phyloP scores from a whole-genome alignment of 1,140 invertebrate genomes.

The Fopius arisanus region DNA sequence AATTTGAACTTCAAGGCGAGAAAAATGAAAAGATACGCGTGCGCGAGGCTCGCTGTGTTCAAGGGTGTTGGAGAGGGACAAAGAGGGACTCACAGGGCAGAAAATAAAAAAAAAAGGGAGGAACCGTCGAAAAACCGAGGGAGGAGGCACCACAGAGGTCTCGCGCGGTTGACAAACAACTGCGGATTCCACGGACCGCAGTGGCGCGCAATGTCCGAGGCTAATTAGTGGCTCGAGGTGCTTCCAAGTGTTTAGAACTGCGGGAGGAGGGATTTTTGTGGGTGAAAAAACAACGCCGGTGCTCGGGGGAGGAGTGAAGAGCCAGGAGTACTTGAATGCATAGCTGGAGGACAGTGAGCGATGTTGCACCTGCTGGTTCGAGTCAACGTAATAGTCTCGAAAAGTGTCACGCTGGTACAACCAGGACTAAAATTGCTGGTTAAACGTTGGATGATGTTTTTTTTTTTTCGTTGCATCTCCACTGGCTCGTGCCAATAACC shows the following conservation, averaged over 20 bases:
- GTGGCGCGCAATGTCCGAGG: conserved; percentile 47
- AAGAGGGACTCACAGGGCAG: background rate
- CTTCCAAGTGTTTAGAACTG: conserved; percentile 24
- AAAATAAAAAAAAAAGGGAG: background rate
- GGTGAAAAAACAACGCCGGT: conserved; percentile 8
- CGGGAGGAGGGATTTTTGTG: background rate
- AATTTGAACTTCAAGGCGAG: conserved; percentile 52
- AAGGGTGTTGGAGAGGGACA: conserved; percentile 19
- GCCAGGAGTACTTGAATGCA: conserved; percentile 52
- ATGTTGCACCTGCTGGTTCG: conserved; percentile 57
- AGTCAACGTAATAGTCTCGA: conserved; percentile 57
- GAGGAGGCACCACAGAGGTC: background rate
- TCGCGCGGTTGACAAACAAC: conserved; percentile 56
- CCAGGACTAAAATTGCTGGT: conserved; percentile 20
- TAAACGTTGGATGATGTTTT: conserved; percentile 15
- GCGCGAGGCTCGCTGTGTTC: conserved; percentile 15
- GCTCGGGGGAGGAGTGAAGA: background rate
- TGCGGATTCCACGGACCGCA: conserved; percentile 55
- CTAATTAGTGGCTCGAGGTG: conserved; percentile 56
- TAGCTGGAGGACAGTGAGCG: conserved; percentile 56
- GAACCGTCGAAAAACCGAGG: background rate
- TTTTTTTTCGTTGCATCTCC: background rate
- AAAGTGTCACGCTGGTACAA: conserved; percentile 53
- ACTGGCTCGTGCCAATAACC: background rate
- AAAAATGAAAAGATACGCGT: conserved; percentile 46